These are phyloP conservation scores for Brienomyrus longianalis DNA, from an alignment of 2,113 vertebrate genomes.

Conservation along the genomic window DNA sequence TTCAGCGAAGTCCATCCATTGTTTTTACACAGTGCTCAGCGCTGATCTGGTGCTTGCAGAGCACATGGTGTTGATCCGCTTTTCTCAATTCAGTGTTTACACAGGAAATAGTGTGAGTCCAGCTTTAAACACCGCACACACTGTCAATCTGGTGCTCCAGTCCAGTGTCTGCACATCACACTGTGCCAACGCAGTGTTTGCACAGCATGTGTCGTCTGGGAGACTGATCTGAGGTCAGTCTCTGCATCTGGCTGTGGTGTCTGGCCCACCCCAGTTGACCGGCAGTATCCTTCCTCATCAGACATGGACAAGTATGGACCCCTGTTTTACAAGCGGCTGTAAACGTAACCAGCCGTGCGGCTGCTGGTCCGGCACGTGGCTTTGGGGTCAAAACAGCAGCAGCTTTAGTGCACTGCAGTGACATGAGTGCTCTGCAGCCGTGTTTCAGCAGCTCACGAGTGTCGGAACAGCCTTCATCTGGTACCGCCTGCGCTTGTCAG, in stretches of 20 bases:
- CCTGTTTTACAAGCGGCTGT: slow-evolving; percentile 45
- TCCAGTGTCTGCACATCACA: neutral
- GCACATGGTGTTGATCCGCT: neutral
- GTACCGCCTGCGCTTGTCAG: neutral
- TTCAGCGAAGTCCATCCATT: neutral
- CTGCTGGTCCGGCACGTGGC: neutral
- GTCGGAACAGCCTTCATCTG: neutral
- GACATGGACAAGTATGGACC: neutral
- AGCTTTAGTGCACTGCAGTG: neutral
- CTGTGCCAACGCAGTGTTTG: slow-evolving; percentile 1
- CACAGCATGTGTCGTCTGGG: neutral
- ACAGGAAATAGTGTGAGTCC: neutral
- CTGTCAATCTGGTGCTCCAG: neutral
- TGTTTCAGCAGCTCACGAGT: neutral
- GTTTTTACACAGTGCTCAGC: neutral
- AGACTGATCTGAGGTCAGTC: neutral
- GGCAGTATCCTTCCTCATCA: neutral
- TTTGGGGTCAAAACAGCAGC: neutral
- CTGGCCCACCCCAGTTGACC: neutral
- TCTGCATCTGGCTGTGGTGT: neutral
- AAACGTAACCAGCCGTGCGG: slow-evolving; percentile 20
- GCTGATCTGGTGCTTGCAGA: neutral
- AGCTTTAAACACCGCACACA: neutral
- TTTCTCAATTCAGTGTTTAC: neutral
- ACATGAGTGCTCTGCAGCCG: neutral